Base-by-base conservation (phyloP, 2,797 vertebrate species). In the Otus scops region DNA sequence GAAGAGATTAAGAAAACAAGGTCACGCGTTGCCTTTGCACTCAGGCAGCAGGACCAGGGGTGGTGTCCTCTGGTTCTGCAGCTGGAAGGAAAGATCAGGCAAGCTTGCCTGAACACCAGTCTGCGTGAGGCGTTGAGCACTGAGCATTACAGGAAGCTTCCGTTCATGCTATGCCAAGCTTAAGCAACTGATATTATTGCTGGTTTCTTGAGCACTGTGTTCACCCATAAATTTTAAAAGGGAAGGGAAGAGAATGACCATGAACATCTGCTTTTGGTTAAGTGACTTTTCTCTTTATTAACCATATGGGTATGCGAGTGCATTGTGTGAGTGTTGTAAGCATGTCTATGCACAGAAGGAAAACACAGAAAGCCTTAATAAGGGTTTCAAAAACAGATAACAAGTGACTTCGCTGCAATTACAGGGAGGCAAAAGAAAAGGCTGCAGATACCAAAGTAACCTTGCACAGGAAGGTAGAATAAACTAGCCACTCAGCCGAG, bases 11-110 rank as follows among this genome's bases (percentile, higher is more conserved):
- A 88, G 70, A n/a, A 85, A 92, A 82, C 27, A 38, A 76, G 85
- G 85, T 74, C 89, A 85, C 2, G 1, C 5, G 0, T 30, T 76
- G 93, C 73, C 85, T 57, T 59, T 0, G 2, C 2, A 3, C 38
- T 71, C 2, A 0, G 3, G 74, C 77, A 50, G 87, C 91, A 82
- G 89, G 51, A 88, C 43, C 91, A 90, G 89, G 28, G 59, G 3
- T 91, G 88, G 36, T 61, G 59, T 69, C 80, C 77, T 32, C 61
- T 56, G 73, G 30, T 32, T 48, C 85, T 82, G 74, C 80, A 82
- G 82, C 89, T 91, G 85, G 41, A 51, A 93, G 91, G 89, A 57
- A 78, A 63, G 54, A 87, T 85, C 88, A 85, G 47, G 70, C 89
- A 85, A 84, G 92, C 85, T 36, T 64, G 80, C 80, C 3, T 90